Base-by-base conservation (phyloP, 2,888 invertebrate species). In the Silvanus unidentatus region DNA sequence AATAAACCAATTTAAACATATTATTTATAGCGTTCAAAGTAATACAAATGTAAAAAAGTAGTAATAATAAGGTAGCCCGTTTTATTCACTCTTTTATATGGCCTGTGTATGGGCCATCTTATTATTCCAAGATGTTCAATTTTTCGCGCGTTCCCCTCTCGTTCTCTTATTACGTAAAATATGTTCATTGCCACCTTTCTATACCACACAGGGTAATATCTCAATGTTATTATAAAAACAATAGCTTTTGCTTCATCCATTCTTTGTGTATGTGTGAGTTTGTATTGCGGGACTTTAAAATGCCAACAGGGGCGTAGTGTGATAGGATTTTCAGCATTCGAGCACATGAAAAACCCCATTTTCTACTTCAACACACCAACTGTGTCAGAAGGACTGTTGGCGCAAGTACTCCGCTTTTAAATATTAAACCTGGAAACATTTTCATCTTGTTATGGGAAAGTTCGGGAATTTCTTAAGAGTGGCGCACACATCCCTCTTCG, bases 141-240 rank as follows among this genome's bases (percentile, higher is more conserved):
- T 66, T 64, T 63, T 64, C 61, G 59, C 60, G 51, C n/a, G n/a
- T n/a, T n/a, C 63, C 64, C 62, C 62, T 54, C 56, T 58, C 59
- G 2, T 32, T 10, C 60, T 60, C 60, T 68, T 67, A 69, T 68
- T 66, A 66, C 61, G 66, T 68, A 68, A 69, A 67, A 67, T 68
- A 68, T 68, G 66, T 62, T 67, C 67, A 65, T 65, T 64, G 66
- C 64, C 64, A 67, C 66, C 67, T 67, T 67, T 66, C 66, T 66
- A 66, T 67, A 67, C 67, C 67, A 66, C 67, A 64, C 62, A 64
- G 66, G 58, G 66, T 63, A 67, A 68, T 69, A 69, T 68, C 68
- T 69, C 68, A 69, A 67, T 65, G 68, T 69, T 68, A 68, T 68
- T 67, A 68, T 67, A 68, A 68, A 68, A 68, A 68, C 66, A 66